Base-by-base conservation (phyloP, 2,797 vertebrate species). In the Okamejei kenojei region DNA sequence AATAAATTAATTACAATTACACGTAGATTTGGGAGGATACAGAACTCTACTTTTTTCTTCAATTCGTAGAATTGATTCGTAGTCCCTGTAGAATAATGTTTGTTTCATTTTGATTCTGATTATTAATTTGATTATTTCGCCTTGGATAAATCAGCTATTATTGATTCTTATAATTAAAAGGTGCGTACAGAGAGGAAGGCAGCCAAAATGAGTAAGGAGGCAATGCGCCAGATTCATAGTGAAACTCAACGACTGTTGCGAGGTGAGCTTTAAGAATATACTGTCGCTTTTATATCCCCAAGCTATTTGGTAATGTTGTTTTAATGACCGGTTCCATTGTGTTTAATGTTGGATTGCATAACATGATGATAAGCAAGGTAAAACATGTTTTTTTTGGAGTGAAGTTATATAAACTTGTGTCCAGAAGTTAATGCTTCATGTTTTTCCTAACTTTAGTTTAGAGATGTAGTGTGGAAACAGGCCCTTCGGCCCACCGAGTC, bases 161-260 rank as follows among this genome's bases (percentile, higher is more conserved):
- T 7, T 93, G 93, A 54, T 81, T 95, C 94, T 94, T 93, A 94
- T 58, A 94, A 95, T 93, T 95, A 99, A 98, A 54, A 92, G 90
- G 65, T 76, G 17, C 90, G 71, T 58, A 74, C 15, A 92, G 98
- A 99, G 95, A 96, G 98, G 94, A 99, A 98, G 94, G 98, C 98
- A 65, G 98, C 98, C 1, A 97, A 96, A 0, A 96, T 97, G 93
- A 98, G 98, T 95, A 99, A 97, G 94, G 98, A 99, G 94, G 98
- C 98, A 0, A 97, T 99, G 95, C 99, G 97, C 95, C 97, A 97
- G 29, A 96, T 99, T 1, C 98, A 99, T 81, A 99, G 99, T 94
- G 99, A 99, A 94, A 98, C 96, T 80, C 99, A 99, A 94, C 96
- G 98, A 93, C 97, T 99, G 93, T 93, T 99, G 94, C 96, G 98